Evolutionary conservation across 2,797 vertebrate species (phyloP).

Genomic region (Pantherophis vulpinus): DNA sequence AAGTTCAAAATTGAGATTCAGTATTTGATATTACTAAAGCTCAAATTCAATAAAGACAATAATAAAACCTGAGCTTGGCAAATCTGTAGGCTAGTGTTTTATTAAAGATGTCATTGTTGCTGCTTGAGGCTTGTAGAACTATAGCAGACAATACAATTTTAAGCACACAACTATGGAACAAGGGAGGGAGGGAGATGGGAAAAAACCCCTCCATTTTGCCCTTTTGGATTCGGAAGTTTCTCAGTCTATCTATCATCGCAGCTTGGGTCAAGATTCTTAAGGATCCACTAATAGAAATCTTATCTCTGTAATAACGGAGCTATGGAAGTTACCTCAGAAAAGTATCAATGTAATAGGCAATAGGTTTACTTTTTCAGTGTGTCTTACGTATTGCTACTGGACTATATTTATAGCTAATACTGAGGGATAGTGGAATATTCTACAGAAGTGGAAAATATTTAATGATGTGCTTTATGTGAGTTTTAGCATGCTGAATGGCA

Average conservation of each 20-base stretch:
- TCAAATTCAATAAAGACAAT: background rate
- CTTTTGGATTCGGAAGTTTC: background rate
- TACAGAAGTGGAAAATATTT: background rate
- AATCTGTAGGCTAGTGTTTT: background rate
- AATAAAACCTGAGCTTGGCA: background rate
- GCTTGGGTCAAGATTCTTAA: background rate
- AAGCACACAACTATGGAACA: fast-evolving
- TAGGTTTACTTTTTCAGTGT: background rate
- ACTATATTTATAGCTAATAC: background rate
- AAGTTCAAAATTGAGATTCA: background rate
- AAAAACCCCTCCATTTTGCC: background rate
- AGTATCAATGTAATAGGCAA: background rate
- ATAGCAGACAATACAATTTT: background rate
- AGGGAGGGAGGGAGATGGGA: background rate
- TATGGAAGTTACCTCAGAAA: background rate
- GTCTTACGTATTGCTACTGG: background rate
- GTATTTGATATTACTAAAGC: background rate
- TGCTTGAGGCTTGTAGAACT: fast-evolving
- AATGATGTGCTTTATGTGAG: background rate
- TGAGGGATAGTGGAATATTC: background rate
- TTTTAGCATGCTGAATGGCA: background rate
- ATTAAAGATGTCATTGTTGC: background rate
- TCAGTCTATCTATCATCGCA: background rate
- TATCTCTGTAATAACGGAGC: background rate
- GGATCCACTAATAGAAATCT: background rate